These are phyloP conservation scores for Drosophila multiciliata DNA, from an alignment of 2,888 invertebrate genomes.

Conservation along the genomic window DNA sequence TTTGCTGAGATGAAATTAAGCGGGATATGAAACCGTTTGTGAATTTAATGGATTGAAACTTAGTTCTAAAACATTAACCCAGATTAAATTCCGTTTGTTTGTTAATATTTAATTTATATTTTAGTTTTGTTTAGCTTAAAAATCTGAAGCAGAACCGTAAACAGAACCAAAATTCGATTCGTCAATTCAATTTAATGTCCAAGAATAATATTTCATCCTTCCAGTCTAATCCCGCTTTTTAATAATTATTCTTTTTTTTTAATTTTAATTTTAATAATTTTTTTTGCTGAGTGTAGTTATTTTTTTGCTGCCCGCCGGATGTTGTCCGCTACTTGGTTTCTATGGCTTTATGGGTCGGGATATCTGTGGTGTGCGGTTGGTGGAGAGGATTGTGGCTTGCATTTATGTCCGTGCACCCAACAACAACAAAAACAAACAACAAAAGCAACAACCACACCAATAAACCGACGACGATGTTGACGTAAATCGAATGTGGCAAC, in stretches of 20 bases:
- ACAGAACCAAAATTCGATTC: not conserved
- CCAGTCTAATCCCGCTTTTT: not conserved
- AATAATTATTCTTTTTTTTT: too few species aligned
- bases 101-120: too few species aligned
- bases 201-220: not conserved
- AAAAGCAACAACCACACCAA: slow-evolving; percentile 11
- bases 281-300: not conserved
- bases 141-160: too few species aligned
- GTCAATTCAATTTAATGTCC: not conserved
- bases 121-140: too few species aligned
- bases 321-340: not conserved
- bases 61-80: too few species aligned
- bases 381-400: slow-evolving; percentile 22
- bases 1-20: not conserved
- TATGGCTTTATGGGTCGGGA: not conserved
- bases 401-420: slow-evolving; percentile 58
- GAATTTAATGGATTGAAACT: not conserved
- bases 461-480: slow-evolving; percentile 54
- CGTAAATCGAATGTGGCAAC: slow-evolving; percentile 77
- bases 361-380: slow-evolving; percentile 20
- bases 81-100: too few species aligned
- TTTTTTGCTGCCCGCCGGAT: not conserved
- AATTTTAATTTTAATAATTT: not conserved
- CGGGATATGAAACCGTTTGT: not conserved
- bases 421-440: slow-evolving; percentile 42